phyloP scores from a whole-genome alignment of 2,888 invertebrate genomes.

The Mayetiola destructor region DNA sequence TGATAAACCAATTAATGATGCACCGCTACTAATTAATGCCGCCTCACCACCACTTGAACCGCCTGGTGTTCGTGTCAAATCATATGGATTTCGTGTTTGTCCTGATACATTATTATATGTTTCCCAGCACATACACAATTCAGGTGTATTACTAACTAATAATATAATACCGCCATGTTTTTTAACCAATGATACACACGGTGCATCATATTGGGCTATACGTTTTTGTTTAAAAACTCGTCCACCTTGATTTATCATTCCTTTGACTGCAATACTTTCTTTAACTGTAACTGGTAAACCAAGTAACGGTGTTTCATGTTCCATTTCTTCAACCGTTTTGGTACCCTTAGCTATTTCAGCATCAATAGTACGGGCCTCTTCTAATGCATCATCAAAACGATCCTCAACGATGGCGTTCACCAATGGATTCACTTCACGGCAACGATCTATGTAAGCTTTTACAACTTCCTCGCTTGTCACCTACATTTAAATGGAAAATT shows the following conservation, averaged over 20 bases:
- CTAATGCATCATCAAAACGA: constrained; percentile 56
- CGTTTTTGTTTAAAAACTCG: constrained; percentile 42
- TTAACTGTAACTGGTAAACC: constrained; percentile 79
- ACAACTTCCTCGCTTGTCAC: constrained; percentile 55
- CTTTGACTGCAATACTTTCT: constrained; percentile 65
- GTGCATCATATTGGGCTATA: constrained; percentile 58
- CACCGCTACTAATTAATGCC: constrained; percentile 61
- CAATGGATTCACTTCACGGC: constrained; percentile 60
- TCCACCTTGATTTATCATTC: constrained; percentile 64
- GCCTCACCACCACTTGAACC: constrained; percentile 86
- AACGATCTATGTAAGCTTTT: constrained; percentile 56
- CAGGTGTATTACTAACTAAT: constrained; percentile 79
- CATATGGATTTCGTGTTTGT: constrained; percentile 76
- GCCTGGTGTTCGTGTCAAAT: constrained; percentile 61
- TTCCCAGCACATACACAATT: constrained; percentile 84
- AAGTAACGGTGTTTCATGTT: constrained; percentile 54
- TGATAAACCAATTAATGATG: constrained; percentile 66
- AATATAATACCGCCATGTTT: constrained; percentile 73
- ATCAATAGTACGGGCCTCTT: constrained; percentile 61
- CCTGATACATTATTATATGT: constrained; percentile 79
- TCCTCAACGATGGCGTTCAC: constrained; percentile 71
- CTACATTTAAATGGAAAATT: constrained; percentile 32
- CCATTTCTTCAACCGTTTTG: constrained; percentile 45
- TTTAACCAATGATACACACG: constrained; percentile 50
- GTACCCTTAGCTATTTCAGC: constrained; percentile 44